Evolutionary conservation across 37 sponge, comb jelly and placozoan species (phyloP), one percentile per base, ranked within the genome.

Genomic region (Halisarca cf. caerulea): DNA sequence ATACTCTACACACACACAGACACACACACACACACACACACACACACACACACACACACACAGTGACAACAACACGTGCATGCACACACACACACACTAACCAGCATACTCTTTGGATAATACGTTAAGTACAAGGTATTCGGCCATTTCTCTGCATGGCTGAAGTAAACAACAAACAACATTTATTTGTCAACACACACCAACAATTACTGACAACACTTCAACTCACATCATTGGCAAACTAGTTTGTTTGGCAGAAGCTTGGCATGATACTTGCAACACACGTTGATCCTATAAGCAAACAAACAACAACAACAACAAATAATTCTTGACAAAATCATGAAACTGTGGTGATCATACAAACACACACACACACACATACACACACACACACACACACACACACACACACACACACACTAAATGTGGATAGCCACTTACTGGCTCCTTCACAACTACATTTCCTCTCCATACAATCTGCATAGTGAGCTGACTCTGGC

Each of bases 371-470:
- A 59, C 81, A 59, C 36, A 80, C 81, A 80, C 59, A 80, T 23
- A 80, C 81, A 80, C 62, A 80, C 62, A 80, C 62, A 80, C 81
- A 80, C 62, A 80, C 81, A 80, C 62, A 80, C 81, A 80, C 62
- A 80, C 45, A 41, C 23, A 58, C 81, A 80, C 62, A 80, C 81
- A 59, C 62, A 80, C 61, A 80, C 39, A 32, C 60, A 57, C 64
- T n/a, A 61, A 7, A 61, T 23, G 15, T 23, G n/a, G 5, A 61
- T 15, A 28, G 20, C 6, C 69, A 68, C 69, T 68, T 34, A 68
- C 69, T 27, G 33, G 69, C 35, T 68, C 69, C 30, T 8, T 68
- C 15, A 68, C 69, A 3, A 34, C 35, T 34, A 68, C 35, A 34
- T 34, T 32, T 68, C 69, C 69, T 34, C 33, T 68, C 69, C 69